Base-by-base conservation (phyloP, 1,140 invertebrate genomes). In the Trichoplusia ni region DNA sequence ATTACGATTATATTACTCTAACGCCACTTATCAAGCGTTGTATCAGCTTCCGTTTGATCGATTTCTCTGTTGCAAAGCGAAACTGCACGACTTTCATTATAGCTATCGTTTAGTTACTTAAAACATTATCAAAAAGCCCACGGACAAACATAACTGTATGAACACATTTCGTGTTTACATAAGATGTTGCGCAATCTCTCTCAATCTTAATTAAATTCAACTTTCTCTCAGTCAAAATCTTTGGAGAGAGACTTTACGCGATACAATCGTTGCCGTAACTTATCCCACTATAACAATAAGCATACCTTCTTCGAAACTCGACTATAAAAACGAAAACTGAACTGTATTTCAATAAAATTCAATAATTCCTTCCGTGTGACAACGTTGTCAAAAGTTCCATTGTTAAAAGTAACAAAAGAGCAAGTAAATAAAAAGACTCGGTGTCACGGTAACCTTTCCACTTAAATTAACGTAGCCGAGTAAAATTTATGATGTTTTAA, bases 361-460 rank as follows among this genome's bases (percentile, higher is more conserved):
- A 11, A 54, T 38, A 18, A 54, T 61, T 61, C 9, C 40, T 33
- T 61, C 13, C 31, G 54, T 21, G 59, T 61, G 59, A 61, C 40
- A n/a, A 16, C 38, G 18, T 44, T 31, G 19, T 61, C 1, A 29
- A 49, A 38, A 61, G 19, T 31, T 29, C 8, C 6, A 38, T 61
- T 60, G 11, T 29, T 49, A 4, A n/a, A 44, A 59, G 46, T 13
- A 37, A 60, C 27, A 60, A 60, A 53, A 47, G 51, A 56, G 21
- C 25, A 14, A 35, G 11, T 58, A 33, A 58, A 38, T 38, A 58
- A 44, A 42, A 19, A 42, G 21, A 49, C 25, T 4, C 21, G 31
- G 29, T 11, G 31, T 47, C 49, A 56, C 62, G 38, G 27, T 44
- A 38, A 64, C 62, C 37, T 61, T 61, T 38, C 44, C 21, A 49